These are phyloP conservation scores for Solea senegalensis DNA, from an alignment of 2,113 vertebrate genomes.

Conservation along the genomic window DNA sequence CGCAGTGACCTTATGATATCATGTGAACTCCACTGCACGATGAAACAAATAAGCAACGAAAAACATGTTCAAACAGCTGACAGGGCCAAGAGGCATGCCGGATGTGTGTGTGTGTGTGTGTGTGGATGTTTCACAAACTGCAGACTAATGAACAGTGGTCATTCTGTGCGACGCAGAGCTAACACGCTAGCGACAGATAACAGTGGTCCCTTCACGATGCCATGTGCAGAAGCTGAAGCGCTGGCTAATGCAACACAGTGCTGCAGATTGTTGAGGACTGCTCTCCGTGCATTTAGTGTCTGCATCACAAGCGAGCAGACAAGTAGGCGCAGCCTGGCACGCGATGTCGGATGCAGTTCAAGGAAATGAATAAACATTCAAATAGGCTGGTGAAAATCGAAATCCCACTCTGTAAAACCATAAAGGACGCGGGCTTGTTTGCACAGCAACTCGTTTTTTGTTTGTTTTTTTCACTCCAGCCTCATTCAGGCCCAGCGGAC, in stretches of 20 bases:
- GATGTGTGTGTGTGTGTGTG: conserved; percentile 19
- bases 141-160: conserved; percentile 64
- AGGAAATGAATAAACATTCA: conserved; percentile 56
- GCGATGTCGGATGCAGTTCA: conserved; percentile 29
- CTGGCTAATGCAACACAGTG: conserved; percentile 32
- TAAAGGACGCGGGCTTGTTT: conserved; percentile 61
- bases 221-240: conserved; percentile 46
- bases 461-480: conserved; percentile 40
- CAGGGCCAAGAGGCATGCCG: conserved; percentile 72
- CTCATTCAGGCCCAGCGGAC: conserved; percentile 67
- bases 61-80: conserved; percentile 74
- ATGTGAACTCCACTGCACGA: conserved; percentile 69
- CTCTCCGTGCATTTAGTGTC: conserved; percentile 32
- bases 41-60: conserved; percentile 70
- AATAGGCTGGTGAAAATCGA: conserved; percentile 55
- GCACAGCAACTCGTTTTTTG: conserved; percentile 46
- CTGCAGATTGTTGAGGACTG: conserved; percentile 11
- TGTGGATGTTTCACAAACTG: conserved; percentile 61
- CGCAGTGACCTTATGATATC: conserved; percentile 72
- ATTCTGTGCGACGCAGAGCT: conserved; percentile 33
- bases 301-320: conserved; percentile 44
- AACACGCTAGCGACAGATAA: conserved; percentile 38
- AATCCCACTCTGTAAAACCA: conserved; percentile 45
- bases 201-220: conserved; percentile 29
- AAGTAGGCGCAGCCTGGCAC: conserved; percentile 53